Percentiles rank a stretch among this genome's conserved stretches.
Evolutionary conservation across 1,140 invertebrate genomes (phyloP).

Genomic region (Sminthurinus signatus): DNA sequence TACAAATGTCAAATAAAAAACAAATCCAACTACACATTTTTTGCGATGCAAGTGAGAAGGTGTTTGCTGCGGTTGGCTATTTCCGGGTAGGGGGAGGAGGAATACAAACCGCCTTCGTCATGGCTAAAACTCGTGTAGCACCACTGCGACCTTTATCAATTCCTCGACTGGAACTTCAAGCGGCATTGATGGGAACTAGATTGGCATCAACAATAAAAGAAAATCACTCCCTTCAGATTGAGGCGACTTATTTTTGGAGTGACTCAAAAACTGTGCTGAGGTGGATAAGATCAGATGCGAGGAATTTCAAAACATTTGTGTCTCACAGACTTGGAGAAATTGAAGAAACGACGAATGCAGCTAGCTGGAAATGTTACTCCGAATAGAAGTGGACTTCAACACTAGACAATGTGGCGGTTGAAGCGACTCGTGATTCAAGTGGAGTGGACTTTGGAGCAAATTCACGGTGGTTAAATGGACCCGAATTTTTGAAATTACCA

Average conservation of each 20-base stretch:
- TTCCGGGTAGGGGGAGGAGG: neutral
- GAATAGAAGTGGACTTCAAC: slow-evolving; percentile 31
- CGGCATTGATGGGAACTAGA: slow-evolving; percentile 43
- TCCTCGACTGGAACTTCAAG: slow-evolving; percentile 47
- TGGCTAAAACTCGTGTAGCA: slow-evolving; percentile 42
- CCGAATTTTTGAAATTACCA: slow-evolving; percentile 7
- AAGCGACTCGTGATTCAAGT: slow-evolving; percentile 10
- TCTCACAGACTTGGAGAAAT: slow-evolving; percentile 27
- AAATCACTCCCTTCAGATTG: slow-evolving; percentile 10
- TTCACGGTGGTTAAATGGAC: slow-evolving; percentile 23
- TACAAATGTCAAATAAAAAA: neutral
- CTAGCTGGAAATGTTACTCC: too few relatives aligned
- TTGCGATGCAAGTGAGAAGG: neutral
- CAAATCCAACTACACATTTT: slow-evolving; percentile 28
- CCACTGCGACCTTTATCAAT: slow-evolving; percentile 45
- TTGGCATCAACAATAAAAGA: slow-evolving; percentile 30
- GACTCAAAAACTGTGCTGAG: slow-evolving; percentile 28
- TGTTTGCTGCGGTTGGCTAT: slow-evolving; percentile 12
- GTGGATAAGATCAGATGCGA: slow-evolving; percentile 23
- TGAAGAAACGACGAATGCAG: too few relatives aligned
- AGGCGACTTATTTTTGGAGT: slow-evolving; percentile 21
- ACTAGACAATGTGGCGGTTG: slow-evolving; percentile 25
- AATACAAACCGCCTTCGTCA: slow-evolving; percentile 36
- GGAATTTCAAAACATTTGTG: slow-evolving; percentile 26
- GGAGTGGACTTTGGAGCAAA: neutral